Evolutionary conservation across 2,888 invertebrate genomes (phyloP).

Genomic region (Callinectes sapidus): DNA sequence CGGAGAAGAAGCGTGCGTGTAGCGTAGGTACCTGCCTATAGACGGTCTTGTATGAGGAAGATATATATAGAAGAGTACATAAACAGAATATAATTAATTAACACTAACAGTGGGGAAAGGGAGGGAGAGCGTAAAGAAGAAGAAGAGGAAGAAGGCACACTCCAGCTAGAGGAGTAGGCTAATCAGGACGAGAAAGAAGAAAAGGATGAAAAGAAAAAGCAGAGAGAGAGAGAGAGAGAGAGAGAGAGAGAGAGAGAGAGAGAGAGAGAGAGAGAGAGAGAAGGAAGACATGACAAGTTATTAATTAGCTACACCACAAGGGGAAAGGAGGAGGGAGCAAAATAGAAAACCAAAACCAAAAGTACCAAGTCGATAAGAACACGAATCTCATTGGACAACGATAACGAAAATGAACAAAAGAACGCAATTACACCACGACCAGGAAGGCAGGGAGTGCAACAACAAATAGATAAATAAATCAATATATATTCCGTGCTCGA

Average conservation of each 20-base stretch:
- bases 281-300: neutral
- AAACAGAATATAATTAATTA: neutral
- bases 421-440: too few species aligned
- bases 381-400: too few species aligned
- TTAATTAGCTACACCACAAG: neutral
- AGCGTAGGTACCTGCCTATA: too few species aligned
- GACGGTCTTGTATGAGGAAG: too few species aligned
- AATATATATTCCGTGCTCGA: neutral
- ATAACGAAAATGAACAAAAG: too few species aligned
- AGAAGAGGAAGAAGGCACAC: too few species aligned
- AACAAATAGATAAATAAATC: neutral
- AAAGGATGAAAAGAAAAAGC: neutral
- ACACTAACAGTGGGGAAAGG: neutral
- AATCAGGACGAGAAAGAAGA: neutral
- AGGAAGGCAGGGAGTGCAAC: neutral
- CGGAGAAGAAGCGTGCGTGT: too few species aligned
- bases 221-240: neutral
- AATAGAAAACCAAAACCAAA: neutral
- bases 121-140: neutral
- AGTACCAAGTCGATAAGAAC: neutral
- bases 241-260: neutral
- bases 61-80: neutral
- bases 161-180: too few species aligned
- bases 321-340: neutral
- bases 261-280: neutral